Percentiles rank a stretch among this genome's conserved stretches.
phyloP scores from a whole-genome alignment of 2,888 invertebrate species.

The Patella pellucida region DNA sequence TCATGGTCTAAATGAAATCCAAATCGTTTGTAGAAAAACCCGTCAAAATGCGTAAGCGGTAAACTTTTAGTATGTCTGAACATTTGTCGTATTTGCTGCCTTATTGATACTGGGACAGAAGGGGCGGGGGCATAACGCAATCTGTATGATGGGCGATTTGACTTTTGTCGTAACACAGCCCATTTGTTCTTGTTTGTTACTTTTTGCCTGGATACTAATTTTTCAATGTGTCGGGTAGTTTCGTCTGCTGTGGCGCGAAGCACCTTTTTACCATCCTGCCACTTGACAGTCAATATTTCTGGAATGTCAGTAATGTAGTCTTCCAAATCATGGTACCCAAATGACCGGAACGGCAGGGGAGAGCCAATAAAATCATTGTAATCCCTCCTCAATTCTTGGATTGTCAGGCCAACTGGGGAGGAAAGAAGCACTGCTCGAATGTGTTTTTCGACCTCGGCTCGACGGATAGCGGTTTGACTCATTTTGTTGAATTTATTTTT shows the following conservation, averaged over 20 bases:
- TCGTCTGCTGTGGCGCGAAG: constrained; percentile 50
- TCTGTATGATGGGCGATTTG: neutral
- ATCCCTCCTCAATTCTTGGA: constrained; percentile 50
- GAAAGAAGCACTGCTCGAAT: constrained; percentile 57
- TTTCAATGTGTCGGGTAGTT: constrained; percentile 55
- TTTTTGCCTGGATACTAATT: constrained; percentile 56
- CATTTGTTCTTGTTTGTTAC: constrained; percentile 45
- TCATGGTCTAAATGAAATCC: constrained; percentile 42
- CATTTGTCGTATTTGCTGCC: constrained; percentile 44
- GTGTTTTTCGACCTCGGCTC: constrained; percentile 47
- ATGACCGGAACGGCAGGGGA: constrained; percentile 45
- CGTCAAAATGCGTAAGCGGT: constrained; percentile 42
- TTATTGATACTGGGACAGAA: constrained; percentile 41
- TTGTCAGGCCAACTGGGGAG: constrained; percentile 52
- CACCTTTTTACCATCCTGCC: constrained; percentile 46
- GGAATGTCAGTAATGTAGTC: constrained; percentile 50
- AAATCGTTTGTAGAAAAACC: constrained; percentile 46
- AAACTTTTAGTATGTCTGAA: constrained; percentile 45
- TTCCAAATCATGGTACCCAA: constrained; percentile 52
- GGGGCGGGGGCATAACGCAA: constrained; percentile 24
- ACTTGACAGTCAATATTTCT: constrained; percentile 48
- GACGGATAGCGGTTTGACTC: constrained; percentile 39
- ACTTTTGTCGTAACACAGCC: constrained; percentile 34
- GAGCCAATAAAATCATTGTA: constrained; percentile 49
- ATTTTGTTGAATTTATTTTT: constrained; percentile 27